Percentiles rank a stretch among this genome's conserved stretches.
phyloP scores from a whole-genome alignment of 2,797 vertebrate species.

The Chanos chanos region DNA sequence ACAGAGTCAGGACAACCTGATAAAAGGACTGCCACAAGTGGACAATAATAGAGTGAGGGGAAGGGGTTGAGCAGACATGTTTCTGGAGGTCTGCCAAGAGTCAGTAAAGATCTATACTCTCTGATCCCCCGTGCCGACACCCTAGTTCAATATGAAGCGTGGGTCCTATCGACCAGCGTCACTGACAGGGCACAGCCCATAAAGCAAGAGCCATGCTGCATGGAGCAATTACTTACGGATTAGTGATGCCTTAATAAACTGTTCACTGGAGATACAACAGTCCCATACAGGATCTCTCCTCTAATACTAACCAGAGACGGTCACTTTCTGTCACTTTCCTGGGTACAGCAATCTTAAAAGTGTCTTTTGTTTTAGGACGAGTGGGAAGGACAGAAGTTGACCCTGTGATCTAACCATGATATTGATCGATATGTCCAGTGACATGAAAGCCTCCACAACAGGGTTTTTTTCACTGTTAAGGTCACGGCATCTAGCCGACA shows the following conservation, averaged over 20 bases:
- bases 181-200: background rate
- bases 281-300: constrained; percentile 4
- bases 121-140: constrained; percentile 40
- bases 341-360: too few species aligned
- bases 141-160: background rate
- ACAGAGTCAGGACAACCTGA: too few species aligned
- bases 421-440: too few species aligned
- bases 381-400: too few species aligned
- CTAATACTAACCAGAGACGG: too few species aligned
- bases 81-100: constrained; percentile 37
- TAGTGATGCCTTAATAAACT: background rate
- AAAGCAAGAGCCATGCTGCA: constrained; percentile 1
- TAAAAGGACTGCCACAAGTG: constrained; percentile 45
- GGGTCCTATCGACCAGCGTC: background rate
- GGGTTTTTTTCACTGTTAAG: too few species aligned
- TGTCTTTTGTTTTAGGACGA: too few species aligned
- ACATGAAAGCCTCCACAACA: too few species aligned
- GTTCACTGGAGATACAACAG: too few species aligned
- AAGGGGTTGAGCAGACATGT: constrained; percentile 40
- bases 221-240: constrained; percentile 14
- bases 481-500: too few species aligned
- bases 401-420: too few species aligned
- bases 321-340: too few species aligned
- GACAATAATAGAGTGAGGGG: constrained; percentile 55
- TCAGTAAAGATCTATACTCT: constrained; percentile 42